phyloP scores from a whole-genome alignment of 2,113 vertebrate genomes.

The Pomatostomus ruficeps region DNA sequence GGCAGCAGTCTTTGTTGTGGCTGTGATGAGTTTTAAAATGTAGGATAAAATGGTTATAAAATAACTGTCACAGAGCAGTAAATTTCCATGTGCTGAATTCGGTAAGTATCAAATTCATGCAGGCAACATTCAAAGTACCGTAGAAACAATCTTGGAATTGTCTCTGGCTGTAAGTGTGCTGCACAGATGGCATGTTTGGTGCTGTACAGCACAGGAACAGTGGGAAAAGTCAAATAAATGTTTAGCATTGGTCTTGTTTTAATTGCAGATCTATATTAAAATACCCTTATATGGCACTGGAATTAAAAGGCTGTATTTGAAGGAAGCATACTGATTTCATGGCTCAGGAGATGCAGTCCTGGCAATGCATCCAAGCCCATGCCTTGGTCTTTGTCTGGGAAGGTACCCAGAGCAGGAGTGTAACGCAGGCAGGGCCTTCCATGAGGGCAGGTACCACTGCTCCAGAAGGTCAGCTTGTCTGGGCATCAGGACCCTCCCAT shows the following conservation, averaged over 20 bases:
- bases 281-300: slow-evolving; percentile 6
- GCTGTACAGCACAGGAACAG: slow-evolving; percentile 37
- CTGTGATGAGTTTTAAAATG: slow-evolving; percentile 39
- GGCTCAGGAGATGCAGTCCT: neutral
- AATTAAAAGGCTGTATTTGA: neutral
- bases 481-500: fast-evolving
- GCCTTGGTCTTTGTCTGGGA: neutral
- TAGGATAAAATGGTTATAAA: slow-evolving; percentile 9
- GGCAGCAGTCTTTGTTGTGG: slow-evolving; percentile 42
- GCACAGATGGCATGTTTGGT: slow-evolving; percentile 59
- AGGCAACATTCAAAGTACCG: neutral
- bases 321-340: neutral
- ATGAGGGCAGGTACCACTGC: neutral
- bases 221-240: slow-evolving; percentile 60
- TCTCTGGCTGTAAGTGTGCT: slow-evolving; percentile 54
- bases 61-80: neutral
- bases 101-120: neutral
- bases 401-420: neutral
- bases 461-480: neutral
- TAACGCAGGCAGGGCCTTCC: fast-evolving
- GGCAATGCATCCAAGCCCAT: neutral
- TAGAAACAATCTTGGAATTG: slow-evolving; percentile 29
- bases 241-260: slow-evolving; percentile 53
- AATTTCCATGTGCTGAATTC: slow-evolving; percentile 37
- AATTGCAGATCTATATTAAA: slow-evolving; percentile 53